A percentile compares a stretch with the other conserved stretches of the same genome.
Evolutionary conservation across 2,797 vertebrate species (phyloP).

Genomic region (Myiotriccus ornatus): DNA sequence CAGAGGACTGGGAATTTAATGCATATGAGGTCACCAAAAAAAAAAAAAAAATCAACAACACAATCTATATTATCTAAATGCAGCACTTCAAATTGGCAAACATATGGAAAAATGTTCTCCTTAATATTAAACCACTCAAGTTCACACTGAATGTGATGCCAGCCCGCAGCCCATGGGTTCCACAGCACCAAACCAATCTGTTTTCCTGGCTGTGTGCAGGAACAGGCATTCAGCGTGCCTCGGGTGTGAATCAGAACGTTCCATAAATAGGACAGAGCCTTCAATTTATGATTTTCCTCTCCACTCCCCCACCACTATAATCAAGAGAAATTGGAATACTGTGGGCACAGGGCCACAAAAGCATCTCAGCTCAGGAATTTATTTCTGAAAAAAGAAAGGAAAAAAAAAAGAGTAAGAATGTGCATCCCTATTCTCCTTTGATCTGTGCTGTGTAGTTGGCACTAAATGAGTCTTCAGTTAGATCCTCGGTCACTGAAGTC

Average conservation of each 20-base stretch:
- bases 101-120: background rate
- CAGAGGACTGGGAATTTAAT: background rate
- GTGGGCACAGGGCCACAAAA: background rate
- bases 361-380: background rate
- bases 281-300: background rate
- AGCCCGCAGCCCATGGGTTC: background rate
- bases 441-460: background rate
- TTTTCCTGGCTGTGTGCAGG: conserved; percentile 2
- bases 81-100: background rate
- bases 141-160: background rate
- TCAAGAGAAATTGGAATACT: background rate
- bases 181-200: background rate
- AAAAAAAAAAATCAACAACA: rapidly evolving
- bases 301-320: background rate
- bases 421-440: background rate
- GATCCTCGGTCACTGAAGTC: background rate
- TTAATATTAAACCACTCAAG: background rate
- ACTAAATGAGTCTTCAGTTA: background rate
- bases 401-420: background rate
- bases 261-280: background rate
- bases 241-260: background rate
- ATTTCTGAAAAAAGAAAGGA: background rate
- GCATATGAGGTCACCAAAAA: background rate
- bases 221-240: background rate
- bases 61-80: background rate